Evolutionary conservation across 2,888 invertebrate genomes (phyloP), one percentile per base, ranked within the genome.

Genomic region (Laspeyria flexula): DNA sequence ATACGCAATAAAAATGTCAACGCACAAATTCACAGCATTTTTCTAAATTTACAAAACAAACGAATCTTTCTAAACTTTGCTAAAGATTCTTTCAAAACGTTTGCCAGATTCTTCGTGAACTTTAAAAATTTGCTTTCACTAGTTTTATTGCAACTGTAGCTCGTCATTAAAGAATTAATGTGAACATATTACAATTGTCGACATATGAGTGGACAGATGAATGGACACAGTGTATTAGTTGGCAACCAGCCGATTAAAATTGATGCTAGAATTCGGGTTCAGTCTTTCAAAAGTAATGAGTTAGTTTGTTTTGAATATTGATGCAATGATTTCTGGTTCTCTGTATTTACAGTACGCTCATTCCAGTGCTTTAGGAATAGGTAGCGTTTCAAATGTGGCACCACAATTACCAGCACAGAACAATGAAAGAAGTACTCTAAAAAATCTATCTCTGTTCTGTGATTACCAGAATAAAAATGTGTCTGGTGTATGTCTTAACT

Each of bases 171-270:
- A 40, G 10, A 29, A 29, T 31, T 61, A 45, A 61, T 43, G 41
- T 7, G 40, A 45, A 31, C n/a, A 43, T 49, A 52, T 50, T 63
- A 48, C 50, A 60, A 55, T 65, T 44, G 47, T 38, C 43, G 55
- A 46, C 55, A 61, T 48, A 53, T 35, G 52, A 48, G 53, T 53
- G 57, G 54, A 55, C 42, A 58, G 63, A 75, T 77, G 71, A 77
- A 75, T 75, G 74, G 53, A 45, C 49, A 40, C 43, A 45, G 49
- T 54, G 55, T 60, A 65, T 65, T 60, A 54, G 54, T 76, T 81
- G 81, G 80, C 78, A 77, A 49, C 38, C 34, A 44, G 77, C 80
- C 79, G 59, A 71, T 68, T 66, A 60, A 63, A 50, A 43, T 55
- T 57, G 44, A 15, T 34, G 13, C 21, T 34, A 4, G 56, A 23